Base-by-base conservation (phyloP, 2,888 invertebrate genomes). In the Mythimna ferrago region DNA sequence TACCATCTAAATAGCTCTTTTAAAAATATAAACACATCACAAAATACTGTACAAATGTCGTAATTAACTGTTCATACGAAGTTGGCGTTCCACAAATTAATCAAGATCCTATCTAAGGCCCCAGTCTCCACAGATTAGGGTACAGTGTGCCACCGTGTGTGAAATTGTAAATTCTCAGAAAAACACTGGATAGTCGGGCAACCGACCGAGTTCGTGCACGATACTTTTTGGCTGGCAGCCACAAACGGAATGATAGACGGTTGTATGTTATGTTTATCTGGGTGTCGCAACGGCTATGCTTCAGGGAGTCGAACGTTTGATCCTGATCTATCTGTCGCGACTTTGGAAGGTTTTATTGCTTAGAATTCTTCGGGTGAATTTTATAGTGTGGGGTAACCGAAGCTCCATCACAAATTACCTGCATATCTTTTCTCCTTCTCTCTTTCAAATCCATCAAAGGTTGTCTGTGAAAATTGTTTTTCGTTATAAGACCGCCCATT, bases 121-220 rank as follows among this genome's bases (percentile, higher is more conserved):
- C 56, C 64, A 66, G 66, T 68, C 74, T 61, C 16, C 38, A 10
- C 41, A 74, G 75, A 84, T 78, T 70, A 78, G 60, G 69, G 48
- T n/a, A 66, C 64, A 16, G 48, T 73, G 73, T 56, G 56, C 65
- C n/a, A n/a, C 53, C 76, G 72, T 76, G 63, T 74, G 76, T 76
- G 67, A 82, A 78, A 83, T 83, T 84, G 76, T 84, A 78, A 79
- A 84, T 82, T 78, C 53, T 44, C 61, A 79, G 82, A 79, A 74
- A 83, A 82, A 74, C 58, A 70, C 54, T 68, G 54, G 60, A 32
- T 56, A 60, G 67, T 67, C 51, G 66, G 66, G 54, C 44, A 60
- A 19, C 51, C 32, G 16, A 70, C 62, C 66, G 66, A 63, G 38
- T 60, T 54, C 56, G 76, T 66, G 19, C 16, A 35, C 71, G 71